Evolutionary conservation across 1,140 invertebrate species (phyloP).

Genomic region (Bactericera cockerelli): DNA sequence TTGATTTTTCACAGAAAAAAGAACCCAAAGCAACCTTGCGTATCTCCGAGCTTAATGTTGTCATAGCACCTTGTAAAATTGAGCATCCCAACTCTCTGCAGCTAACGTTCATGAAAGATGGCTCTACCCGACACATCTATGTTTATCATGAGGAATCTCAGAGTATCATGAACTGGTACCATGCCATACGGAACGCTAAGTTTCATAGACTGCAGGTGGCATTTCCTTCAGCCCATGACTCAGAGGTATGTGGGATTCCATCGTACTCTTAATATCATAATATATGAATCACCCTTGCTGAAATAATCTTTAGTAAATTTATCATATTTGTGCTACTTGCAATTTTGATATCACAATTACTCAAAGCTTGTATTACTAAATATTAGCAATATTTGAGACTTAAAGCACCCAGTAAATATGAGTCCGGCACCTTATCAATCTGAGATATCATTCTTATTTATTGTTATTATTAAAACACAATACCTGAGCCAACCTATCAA

Average conservation of each 20-base stretch:
- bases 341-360: too few relatives aligned
- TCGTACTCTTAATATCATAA: too few relatives aligned
- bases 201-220: slow-evolving; percentile 65
- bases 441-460: too few relatives aligned
- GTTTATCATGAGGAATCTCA: slow-evolving; percentile 72
- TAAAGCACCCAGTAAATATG: too few relatives aligned
- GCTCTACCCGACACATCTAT: slow-evolving; percentile 69
- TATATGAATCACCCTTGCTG: background rate
- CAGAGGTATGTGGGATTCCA: slow-evolving; percentile 40
- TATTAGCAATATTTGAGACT: too few relatives aligned
- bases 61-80: slow-evolving; percentile 70
- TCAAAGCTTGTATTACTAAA: too few relatives aligned
- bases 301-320: background rate
- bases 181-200: slow-evolving; percentile 71
- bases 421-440: too few relatives aligned
- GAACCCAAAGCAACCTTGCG: slow-evolving; percentile 68
- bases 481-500: too few relatives aligned
- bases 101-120: slow-evolving; percentile 65
- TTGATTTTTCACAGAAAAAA: slow-evolving; percentile 34
- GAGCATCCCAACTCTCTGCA: slow-evolving; percentile 64
- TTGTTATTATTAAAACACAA: too few relatives aligned
- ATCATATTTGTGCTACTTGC: too few relatives aligned
- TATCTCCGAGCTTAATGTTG: slow-evolving; percentile 69
- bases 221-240: slow-evolving; percentile 58
- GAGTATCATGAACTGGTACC: slow-evolving; percentile 77